A percentile compares a stretch with the other conserved stretches of the same genome.
phyloP scores from a whole-genome alignment of 2,888 invertebrate genomes.

The Neria commutata region DNA sequence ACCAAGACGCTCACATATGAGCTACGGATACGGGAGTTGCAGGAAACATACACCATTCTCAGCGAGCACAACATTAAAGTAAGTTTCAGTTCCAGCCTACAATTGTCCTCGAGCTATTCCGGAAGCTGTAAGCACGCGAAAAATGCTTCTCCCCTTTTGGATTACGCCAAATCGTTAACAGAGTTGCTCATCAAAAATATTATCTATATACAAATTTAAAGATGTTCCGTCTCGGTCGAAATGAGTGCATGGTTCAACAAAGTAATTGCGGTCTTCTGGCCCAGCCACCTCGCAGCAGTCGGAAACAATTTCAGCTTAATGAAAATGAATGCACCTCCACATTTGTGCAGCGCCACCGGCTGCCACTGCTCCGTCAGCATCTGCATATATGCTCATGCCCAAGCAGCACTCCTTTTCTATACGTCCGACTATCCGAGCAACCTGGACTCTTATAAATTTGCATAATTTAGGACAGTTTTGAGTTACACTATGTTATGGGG shows the following conservation, averaged over 20 bases:
- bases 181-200: not conserved
- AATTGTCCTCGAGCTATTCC: too few species aligned
- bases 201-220: not conserved
- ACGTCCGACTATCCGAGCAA: not conserved
- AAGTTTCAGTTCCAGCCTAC: constrained; percentile 35
- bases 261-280: too few species aligned
- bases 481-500: constrained; percentile 21
- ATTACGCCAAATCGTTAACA: too few species aligned
- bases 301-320: constrained; percentile 19
- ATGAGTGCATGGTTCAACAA: too few species aligned
- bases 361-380: not conserved
- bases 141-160: too few species aligned
- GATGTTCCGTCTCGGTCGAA: too few species aligned
- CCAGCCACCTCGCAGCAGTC: too few species aligned
- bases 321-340: constrained; percentile 10
- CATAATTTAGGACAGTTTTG: constrained; percentile 25
- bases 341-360: not conserved
- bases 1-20: constrained; percentile 79
- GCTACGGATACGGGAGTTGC: constrained; percentile 73
- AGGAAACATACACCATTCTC: constrained; percentile 80
- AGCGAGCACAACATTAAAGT: constrained; percentile 74
- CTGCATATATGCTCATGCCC: not conserved
- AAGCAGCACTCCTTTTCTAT: not conserved
- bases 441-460: constrained; percentile 23
- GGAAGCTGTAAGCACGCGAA: too few species aligned